Evolutionary conservation across 2,113 vertebrate genomes (phyloP).

Genomic region (Meriones unguiculatus): DNA sequence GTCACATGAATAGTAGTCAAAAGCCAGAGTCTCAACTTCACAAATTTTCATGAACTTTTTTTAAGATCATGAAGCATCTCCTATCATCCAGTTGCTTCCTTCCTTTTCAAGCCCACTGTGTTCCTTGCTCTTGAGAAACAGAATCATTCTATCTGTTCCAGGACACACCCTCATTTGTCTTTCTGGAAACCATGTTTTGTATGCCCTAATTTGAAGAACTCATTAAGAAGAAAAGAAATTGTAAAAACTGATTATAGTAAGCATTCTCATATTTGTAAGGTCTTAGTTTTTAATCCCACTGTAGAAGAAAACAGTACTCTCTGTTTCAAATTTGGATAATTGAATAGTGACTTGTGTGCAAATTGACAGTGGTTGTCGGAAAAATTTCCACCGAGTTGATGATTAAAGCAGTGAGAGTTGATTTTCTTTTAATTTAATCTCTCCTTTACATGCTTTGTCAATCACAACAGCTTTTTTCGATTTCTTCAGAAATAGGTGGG

Average conservation of each 20-base stretch:
- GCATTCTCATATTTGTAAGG: constrained; percentile 70
- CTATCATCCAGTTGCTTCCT: background rate
- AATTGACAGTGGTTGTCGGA: constrained; percentile 69
- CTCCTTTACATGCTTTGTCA: constrained; percentile 51
- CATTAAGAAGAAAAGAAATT: constrained; percentile 60
- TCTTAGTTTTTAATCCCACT: constrained; percentile 80
- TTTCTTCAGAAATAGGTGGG: constrained; percentile 53
- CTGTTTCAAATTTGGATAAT: constrained; percentile 80
- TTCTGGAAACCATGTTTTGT: constrained; percentile 77
- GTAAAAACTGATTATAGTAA: constrained; percentile 67
- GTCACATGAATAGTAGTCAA: background rate
- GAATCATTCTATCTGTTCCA: constrained; percentile 56
- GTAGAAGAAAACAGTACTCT: constrained; percentile 74
- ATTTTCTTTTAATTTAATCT: constrained; percentile 66
- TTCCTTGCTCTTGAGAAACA: constrained; percentile 22
- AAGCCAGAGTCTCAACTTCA: background rate
- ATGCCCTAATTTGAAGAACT: constrained; percentile 74
- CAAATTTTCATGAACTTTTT: background rate
- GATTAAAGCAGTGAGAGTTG: constrained; percentile 76
- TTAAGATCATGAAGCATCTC: background rate
- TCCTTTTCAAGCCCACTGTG: background rate
- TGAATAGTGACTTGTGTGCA: constrained; percentile 73
- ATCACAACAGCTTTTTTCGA: constrained; percentile 57
- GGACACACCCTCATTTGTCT: constrained; percentile 60
- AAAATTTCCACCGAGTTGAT: constrained; percentile 57